Base-by-base conservation (phyloP, 1,140 invertebrate species). In the Aphaenogaster floridana region DNA sequence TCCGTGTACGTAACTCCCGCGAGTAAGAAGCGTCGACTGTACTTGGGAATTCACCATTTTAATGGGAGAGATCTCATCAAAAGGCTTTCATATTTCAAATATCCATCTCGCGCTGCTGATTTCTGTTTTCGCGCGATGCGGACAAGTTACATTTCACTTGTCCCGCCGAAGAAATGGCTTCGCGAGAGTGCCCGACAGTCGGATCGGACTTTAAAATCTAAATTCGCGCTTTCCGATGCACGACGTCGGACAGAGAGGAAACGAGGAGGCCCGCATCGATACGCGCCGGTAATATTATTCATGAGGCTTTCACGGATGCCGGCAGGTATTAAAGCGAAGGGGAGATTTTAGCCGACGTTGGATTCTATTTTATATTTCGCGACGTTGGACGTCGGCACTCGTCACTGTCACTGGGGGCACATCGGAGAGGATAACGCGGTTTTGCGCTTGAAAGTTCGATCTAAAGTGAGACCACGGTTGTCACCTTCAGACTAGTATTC, bases 341-440 rank as follows among this genome's bases (percentile, higher is more conserved):
- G 64, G 64, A 61, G 28, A 76, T 57, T 66, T 54, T 36, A 57
- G 39, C 54, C n/a, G 52, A 74, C 66, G 34, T 71, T 28, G 48
- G 84, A 85, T 71, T 84, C 80, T 87, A 85, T 85, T 74, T 71
- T 84, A 68, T 87, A 85, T 85, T 74, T 85, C 63, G 79, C 64
- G 50, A 63, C 21, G 74, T 81, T 39, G 63, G 7, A 69, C 36
- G 64, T 86, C 57, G 21, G 21, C 15, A 11, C 50, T 4, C 63
- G 63, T 79, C 76, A 79, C 74, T 79, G 84, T 79, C 84, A 64
- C 13, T 45, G 28, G 11, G 7, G 9, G 13, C 13, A 34, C 8
- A 4, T 4, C 2, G 42, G 17, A n/a, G 13, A 2, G 6, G 48
- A 71, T 50, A 48, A 76, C 17, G 54, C 2, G 17, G 9, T 78